Evolutionary conservation across 2,888 invertebrate species (phyloP).

Genomic region (Stenchaetothrips biformis): DNA sequence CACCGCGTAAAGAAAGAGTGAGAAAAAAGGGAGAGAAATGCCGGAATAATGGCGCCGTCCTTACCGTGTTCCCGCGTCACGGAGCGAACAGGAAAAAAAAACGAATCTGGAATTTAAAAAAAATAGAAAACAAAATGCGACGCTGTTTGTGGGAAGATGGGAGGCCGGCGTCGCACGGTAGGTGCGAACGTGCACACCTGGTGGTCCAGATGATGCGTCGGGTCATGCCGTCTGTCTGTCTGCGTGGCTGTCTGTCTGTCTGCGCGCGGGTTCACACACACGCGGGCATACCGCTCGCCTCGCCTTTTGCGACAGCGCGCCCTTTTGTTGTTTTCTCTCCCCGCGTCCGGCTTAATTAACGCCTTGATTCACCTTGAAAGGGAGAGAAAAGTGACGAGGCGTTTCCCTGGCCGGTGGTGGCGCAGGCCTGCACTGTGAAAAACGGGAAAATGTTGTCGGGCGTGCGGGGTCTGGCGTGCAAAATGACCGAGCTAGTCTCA

Average conservation of each 20-base stretch:
- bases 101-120: not conserved
- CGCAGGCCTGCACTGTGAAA: too few species aligned
- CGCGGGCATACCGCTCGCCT: not conserved
- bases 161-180: not conserved
- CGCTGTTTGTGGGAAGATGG: conserved; percentile 6
- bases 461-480: too few species aligned
- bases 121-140: not conserved
- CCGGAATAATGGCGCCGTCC: not conserved
- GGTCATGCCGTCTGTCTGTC: not conserved
- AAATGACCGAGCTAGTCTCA: too few species aligned
- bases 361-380: too few species aligned
- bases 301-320: not conserved
- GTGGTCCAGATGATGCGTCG: not conserved
- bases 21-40: not conserved
- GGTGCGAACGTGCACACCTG: conserved; percentile 5
- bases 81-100: too few species aligned
- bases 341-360: too few species aligned
- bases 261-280: not conserved
- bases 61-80: too few species aligned
- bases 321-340: too few species aligned
- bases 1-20: too few species aligned
- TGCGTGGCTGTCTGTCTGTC: not conserved
- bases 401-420: too few species aligned
- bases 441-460: too few species aligned
- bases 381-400: too few species aligned